These are phyloP conservation scores for Petrolisthes manimaculis DNA, from an alignment of 2,888 invertebrate species.

Conservation along the genomic window DNA sequence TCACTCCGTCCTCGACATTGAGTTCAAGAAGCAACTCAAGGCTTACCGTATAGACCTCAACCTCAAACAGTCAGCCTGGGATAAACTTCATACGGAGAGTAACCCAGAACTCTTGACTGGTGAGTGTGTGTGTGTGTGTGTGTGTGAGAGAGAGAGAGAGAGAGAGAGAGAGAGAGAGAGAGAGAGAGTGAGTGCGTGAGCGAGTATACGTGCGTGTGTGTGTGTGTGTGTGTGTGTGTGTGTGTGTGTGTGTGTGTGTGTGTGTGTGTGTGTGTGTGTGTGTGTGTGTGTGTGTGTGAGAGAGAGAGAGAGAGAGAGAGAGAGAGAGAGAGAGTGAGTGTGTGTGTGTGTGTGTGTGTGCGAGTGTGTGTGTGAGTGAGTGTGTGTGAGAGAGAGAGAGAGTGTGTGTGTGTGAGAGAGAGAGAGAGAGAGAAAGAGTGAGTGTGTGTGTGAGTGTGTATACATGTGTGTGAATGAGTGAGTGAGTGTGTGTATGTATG, in stretches of 20 bases:
- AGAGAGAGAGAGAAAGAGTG: no score
- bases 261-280: no score
- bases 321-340: no score
- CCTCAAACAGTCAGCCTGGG: slow-evolving; percentile 77
- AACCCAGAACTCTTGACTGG: slow-evolving; percentile 75
- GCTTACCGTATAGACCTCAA: slow-evolving; percentile 77
- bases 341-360: no score
- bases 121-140: slow-evolving; percentile 8
- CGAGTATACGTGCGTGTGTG: neutral
- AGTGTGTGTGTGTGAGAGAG: no score
- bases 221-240: neutral
- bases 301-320: no score
- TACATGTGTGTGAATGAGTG: no score
- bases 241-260: slow-evolving; percentile 32
- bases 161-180: neutral
- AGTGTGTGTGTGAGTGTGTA: no score
- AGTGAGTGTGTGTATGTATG: no score
- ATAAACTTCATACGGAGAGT: slow-evolving; percentile 77
- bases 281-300: no score
- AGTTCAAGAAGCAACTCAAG: slow-evolving; percentile 69
- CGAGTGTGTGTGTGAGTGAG: no score
- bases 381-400: no score
- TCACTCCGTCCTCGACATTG: slow-evolving; percentile 75
- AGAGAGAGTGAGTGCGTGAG: neutral
- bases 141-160: neutral